Evolutionary conservation across 2,888 invertebrate genomes (phyloP).

Genomic region (Dryobota labecula): DNA sequence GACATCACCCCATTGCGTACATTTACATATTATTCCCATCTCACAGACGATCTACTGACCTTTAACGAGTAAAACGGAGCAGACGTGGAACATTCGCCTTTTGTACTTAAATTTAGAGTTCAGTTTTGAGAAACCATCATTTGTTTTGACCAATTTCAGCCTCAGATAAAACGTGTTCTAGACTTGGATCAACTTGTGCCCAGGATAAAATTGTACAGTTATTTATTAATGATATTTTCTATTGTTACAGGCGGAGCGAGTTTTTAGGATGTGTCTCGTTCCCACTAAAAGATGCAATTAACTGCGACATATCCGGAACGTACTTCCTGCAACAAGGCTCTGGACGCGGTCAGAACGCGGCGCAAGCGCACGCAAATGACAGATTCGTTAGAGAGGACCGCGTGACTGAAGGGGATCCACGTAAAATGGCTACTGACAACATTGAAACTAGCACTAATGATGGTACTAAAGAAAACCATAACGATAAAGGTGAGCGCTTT

Average conservation of each 20-base stretch:
- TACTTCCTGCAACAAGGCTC: slow-evolving; percentile 92
- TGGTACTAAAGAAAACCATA: slow-evolving; percentile 84
- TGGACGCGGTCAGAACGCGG: slow-evolving; percentile 74
- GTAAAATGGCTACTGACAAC: slow-evolving; percentile 89
- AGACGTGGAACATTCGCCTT: slow-evolving; percentile 25
- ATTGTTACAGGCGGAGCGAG: slow-evolving; percentile 96
- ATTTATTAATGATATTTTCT: slow-evolving; percentile 30
- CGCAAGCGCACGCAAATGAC: slow-evolving; percentile 75
- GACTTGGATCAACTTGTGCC: background rate
- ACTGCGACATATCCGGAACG: slow-evolving; percentile 92
- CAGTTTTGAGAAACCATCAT: slow-evolving; percentile 7
- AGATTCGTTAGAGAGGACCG: slow-evolving; percentile 74
- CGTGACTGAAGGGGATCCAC: slow-evolving; percentile 78
- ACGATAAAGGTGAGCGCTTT: slow-evolving; percentile 76
- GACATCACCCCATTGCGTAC: slow-evolving; percentile 51
- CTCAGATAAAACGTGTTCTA: background rate
- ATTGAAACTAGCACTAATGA: slow-evolving; percentile 87
- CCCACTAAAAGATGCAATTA: slow-evolving; percentile 95
- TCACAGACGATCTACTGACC: slow-evolving; percentile 49
- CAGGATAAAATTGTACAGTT: background rate
- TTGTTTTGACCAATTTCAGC: background rate
- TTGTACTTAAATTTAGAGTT: slow-evolving; percentile 10
- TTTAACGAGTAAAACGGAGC: slow-evolving; percentile 48
- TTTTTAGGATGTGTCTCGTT: slow-evolving; percentile 98
- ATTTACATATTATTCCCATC: slow-evolving; percentile 58